These are phyloP conservation scores for Drosophila subpulchrella DNA, from an alignment of 1,140 invertebrate species.

Conservation along the genomic window DNA sequence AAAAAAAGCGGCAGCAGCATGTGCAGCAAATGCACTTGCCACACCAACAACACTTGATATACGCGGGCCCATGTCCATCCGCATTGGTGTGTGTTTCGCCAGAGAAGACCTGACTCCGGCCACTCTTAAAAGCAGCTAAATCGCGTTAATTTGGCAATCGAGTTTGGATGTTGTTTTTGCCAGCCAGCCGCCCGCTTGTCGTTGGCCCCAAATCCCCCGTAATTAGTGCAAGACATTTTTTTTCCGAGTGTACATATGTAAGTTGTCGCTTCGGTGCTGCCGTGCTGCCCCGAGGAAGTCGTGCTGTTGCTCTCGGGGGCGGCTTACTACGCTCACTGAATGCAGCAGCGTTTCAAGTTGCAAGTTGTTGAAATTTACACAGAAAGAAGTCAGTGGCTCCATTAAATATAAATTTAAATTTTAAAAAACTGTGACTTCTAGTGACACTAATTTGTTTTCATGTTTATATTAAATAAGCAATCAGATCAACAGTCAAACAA, in stretches of 20 bases:
- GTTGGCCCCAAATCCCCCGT: slow-evolving; percentile 49
- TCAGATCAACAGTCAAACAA: not conserved
- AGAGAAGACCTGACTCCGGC: slow-evolving; percentile 41
- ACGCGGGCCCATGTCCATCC: not conserved
- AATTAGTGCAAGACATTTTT: slow-evolving; percentile 73
- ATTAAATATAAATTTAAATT: not conserved
- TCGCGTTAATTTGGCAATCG: slow-evolving; percentile 76
- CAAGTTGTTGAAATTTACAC: slow-evolving; percentile 42
- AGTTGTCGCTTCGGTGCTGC: slow-evolving; percentile 4
- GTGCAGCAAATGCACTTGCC: slow-evolving; percentile 10
- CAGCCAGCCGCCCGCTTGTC: slow-evolving; percentile 23
- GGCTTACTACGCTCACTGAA: slow-evolving; percentile 37
- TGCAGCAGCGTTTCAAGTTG: slow-evolving; percentile 57
- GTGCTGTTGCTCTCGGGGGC: slow-evolving; percentile 16
- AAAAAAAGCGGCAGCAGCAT: slow-evolving; percentile 6
- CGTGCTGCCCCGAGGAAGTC: slow-evolving; percentile 17
- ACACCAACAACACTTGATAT: slow-evolving; percentile 33
- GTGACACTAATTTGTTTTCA: no score
- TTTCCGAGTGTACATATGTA: slow-evolving; percentile 16
- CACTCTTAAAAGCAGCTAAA: slow-evolving; percentile 55
- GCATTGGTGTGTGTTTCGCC: slow-evolving; percentile 7
- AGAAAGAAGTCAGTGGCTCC: not conserved
- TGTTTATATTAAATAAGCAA: not conserved
- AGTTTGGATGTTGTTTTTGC: not conserved
- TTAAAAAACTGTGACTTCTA: no score